A percentile compares a stretch with the other conserved stretches of the same genome.
Conservation (phyloP, 2,888 invertebrate genomes). For the Melanotus villosus region DNA sequence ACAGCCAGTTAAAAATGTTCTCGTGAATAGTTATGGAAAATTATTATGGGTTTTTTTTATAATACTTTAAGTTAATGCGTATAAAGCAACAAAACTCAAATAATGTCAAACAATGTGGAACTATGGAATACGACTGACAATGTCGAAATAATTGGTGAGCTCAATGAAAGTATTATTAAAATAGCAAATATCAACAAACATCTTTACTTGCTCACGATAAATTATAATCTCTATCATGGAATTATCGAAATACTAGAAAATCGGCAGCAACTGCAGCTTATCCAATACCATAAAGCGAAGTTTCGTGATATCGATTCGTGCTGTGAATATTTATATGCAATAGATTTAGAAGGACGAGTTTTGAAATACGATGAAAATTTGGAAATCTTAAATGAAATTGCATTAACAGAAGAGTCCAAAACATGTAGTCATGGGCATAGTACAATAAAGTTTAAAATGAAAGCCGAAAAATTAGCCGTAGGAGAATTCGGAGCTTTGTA, state of each 20-base stretch:
- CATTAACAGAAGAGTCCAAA: constrained; percentile 76
- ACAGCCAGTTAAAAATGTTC: too few relatives aligned
- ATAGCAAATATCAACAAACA: constrained; percentile 67
- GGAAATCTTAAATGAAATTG: constrained; percentile 73
- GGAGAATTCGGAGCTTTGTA: constrained; percentile 76
- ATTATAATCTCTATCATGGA: constrained; percentile 68
- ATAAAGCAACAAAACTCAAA: background rate
- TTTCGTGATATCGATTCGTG: constrained; percentile 77
- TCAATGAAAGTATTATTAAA: constrained; percentile 64
- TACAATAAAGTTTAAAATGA: constrained; percentile 73
- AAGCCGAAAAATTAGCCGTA: constrained; percentile 75
- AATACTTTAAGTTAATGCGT: too few relatives aligned
- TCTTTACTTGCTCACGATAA: constrained; percentile 68
- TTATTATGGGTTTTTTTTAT: too few relatives aligned
- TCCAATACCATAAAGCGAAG: constrained; percentile 70
- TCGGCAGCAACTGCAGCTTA: constrained; percentile 67
- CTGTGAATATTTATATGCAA: constrained; percentile 73
- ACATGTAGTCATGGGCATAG: constrained; percentile 78
- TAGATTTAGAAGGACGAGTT: constrained; percentile 75
- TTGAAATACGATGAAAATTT: constrained; percentile 72
- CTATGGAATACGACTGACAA: constrained; percentile 60
- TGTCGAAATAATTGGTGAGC: constrained; percentile 59
- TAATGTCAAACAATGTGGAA: constrained; percentile 32
- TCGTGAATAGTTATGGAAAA: too few relatives aligned
- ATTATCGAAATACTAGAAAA: constrained; percentile 61